Base-by-base conservation (phyloP, 1,140 invertebrate species). In the Conus ventricosus region DNA sequence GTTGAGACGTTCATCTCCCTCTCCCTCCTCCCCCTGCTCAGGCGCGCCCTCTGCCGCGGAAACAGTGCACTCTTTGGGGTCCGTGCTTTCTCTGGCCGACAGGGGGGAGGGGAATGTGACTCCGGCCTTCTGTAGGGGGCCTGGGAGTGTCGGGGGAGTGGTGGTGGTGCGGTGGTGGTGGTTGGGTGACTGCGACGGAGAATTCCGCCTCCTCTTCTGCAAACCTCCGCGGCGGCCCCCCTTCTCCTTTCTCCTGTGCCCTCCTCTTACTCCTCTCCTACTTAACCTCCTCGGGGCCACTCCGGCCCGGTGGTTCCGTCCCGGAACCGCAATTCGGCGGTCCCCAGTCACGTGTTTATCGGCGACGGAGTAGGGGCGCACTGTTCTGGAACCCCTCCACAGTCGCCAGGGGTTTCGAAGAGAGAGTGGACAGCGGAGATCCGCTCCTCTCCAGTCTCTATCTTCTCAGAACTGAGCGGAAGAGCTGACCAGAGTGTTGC, bases 291-390 rank as follows among this genome's bases (percentile, higher is more conserved):
- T 8, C 51, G 51, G 7, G 3, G 3, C 20, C 81, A 7, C 51
- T 4, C 5, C 20, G 67, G 63, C 15, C n/a, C n/a, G n/a, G 63
- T 51, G 15, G 2, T 75, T 6, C 84, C 63, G 4, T 15, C 25
- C 17, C 57, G 84, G 67, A 23, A 75, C 51, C 63, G 25, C 0
- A n/a, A 75, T 87, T 4, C 85, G 85, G 13, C 85, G 85, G 0
- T 39, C n/a, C n/a, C 25, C 71, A 87, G 85, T 87, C 85, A 87
- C 85, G 85, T 87, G 85, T 87, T 87, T 78, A 53, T 87, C 17
- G 78, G 85, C 55, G 85, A 87, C 54, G 85, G 85, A n/a, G n/a
- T n/a, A 0, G 85, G 57, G 13, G 55, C 3, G 13, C 78, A 54
- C 51, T n/a, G n/a, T n/a, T n/a, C n/a, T n/a, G 15, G 8, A 17